A percentile compares a stretch with the other conserved stretches of the same genome.
These are phyloP conservation scores for Mugil cephalus DNA, from an alignment of 2,113 vertebrate genomes.

Conservation along the genomic window DNA sequence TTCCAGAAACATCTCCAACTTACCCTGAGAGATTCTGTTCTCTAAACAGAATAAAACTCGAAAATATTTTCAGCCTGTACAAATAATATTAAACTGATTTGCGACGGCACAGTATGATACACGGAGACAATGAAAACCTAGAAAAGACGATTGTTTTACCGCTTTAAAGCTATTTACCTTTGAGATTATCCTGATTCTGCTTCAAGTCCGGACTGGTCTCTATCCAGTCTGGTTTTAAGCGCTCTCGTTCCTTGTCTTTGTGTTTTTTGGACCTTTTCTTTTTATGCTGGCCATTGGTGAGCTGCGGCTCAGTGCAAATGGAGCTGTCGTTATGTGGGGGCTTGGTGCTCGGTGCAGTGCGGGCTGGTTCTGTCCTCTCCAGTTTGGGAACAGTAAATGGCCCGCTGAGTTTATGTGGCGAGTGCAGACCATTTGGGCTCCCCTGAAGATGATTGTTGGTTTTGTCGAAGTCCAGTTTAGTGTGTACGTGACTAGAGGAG, in stretches of 20 bases:
- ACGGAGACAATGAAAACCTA: not conserved
- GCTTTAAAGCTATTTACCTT: slow-evolving; percentile 74
- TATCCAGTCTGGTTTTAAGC: slow-evolving; percentile 82
- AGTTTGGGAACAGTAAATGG: slow-evolving; percentile 55
- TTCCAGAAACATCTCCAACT: slow-evolving; percentile 17
- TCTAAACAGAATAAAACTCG: no score
- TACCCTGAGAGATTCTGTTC: no score
- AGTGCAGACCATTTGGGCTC: slow-evolving; percentile 73
- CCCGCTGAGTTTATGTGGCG: slow-evolving; percentile 71
- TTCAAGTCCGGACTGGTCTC: slow-evolving; percentile 79
- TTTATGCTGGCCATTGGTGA: slow-evolving; percentile 77
- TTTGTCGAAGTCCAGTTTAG: slow-evolving; percentile 76
- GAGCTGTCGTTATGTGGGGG: slow-evolving; percentile 57
- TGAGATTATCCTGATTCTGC: slow-evolving; percentile 77
- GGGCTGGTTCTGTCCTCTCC: slow-evolving; percentile 63
- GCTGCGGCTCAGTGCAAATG: slow-evolving; percentile 70
- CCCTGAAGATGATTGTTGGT: slow-evolving; percentile 66
- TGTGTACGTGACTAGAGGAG: slow-evolving; percentile 59
- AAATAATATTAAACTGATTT: not conserved
- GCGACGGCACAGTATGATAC: not conserved
- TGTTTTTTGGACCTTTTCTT: slow-evolving; percentile 86
- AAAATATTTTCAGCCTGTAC: not conserved
- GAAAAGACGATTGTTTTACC: not conserved
- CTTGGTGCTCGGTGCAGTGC: slow-evolving; percentile 57
- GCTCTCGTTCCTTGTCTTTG: slow-evolving; percentile 83